A percentile compares a stretch with the other conserved stretches of the same genome.
These are phyloP conservation scores for Lasioglossum leucozonium DNA, from an alignment of 2,888 invertebrate genomes.

Conservation along the genomic window DNA sequence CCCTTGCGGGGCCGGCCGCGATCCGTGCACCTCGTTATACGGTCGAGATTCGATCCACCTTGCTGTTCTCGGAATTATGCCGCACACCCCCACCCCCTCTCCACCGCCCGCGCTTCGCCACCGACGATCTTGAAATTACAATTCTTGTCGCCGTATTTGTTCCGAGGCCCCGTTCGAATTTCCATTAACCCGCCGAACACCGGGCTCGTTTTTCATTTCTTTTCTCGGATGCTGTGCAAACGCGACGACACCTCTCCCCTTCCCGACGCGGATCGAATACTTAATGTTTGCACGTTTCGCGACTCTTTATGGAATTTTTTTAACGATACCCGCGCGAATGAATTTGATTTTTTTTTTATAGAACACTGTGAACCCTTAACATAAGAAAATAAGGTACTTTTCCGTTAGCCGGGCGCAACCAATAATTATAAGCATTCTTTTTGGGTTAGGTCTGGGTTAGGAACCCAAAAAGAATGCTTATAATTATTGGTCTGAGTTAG, in stretches of 20 bases:
- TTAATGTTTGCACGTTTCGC: background rate
- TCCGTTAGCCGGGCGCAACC: too few relatives aligned
- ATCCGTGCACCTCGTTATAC: background rate
- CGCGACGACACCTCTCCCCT: background rate
- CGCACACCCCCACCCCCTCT: background rate
- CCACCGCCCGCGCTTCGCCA: too few relatives aligned
- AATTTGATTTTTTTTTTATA: too few relatives aligned
- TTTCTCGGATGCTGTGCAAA: background rate
- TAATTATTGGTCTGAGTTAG: too few relatives aligned
- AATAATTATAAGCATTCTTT: too few relatives aligned
- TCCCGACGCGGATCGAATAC: background rate
- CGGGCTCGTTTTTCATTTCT: background rate
- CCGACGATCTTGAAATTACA: conserved; percentile 1
- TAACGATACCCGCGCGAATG: background rate
- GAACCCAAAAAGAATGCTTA: too few relatives aligned
- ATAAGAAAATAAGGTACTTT: too few relatives aligned
- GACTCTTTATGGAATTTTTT: background rate
- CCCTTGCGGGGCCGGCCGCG: conserved; percentile 31
- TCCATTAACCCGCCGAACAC: conserved; percentile 4
- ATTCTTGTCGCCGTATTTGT: conserved; percentile 9
- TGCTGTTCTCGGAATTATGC: background rate
- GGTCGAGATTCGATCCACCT: background rate
- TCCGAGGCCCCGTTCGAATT: background rate
- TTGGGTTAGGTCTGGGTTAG: too few relatives aligned
- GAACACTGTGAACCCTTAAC: too few relatives aligned